These are phyloP conservation scores for Terrapene triunguis DNA, from an alignment of 2,113 vertebrate genomes.

Conservation along the genomic window DNA sequence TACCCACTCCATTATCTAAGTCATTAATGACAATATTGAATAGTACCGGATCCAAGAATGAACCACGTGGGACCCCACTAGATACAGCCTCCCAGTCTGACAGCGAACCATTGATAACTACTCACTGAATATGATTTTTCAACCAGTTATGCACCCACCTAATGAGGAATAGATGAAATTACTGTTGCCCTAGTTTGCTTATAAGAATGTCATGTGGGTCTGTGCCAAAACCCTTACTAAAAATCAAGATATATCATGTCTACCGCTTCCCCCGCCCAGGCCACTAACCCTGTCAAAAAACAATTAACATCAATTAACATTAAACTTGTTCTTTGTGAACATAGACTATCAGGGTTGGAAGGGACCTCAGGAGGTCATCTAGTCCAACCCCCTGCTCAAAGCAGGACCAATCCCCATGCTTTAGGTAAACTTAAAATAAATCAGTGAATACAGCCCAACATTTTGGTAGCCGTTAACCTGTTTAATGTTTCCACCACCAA, in stretches of 20 bases:
- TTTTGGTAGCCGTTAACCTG: accelerated
- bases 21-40: too few species aligned
- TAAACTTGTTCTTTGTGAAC: neutral
- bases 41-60: too few species aligned
- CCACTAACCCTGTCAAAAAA: neutral
- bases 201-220: neutral
- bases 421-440: neutral
- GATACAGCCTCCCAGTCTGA: too few species aligned
- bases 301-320: neutral
- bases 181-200: neutral
- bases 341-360: too few species aligned
- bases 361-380: too few species aligned
- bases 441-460: accelerated
- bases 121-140: too few species aligned
- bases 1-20: too few species aligned
- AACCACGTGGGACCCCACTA: too few species aligned
- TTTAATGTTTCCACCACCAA: accelerated
- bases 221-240: neutral
- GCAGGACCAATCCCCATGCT: neutral
- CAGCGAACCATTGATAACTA: too few species aligned
- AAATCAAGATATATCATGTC: neutral
- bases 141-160: too few species aligned
- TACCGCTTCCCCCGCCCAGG: neutral
- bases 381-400: too few species aligned
- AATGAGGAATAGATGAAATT: too few species aligned